Conservation (phyloP, 2,888 invertebrate species). For the Tholera decimalis region DNA sequence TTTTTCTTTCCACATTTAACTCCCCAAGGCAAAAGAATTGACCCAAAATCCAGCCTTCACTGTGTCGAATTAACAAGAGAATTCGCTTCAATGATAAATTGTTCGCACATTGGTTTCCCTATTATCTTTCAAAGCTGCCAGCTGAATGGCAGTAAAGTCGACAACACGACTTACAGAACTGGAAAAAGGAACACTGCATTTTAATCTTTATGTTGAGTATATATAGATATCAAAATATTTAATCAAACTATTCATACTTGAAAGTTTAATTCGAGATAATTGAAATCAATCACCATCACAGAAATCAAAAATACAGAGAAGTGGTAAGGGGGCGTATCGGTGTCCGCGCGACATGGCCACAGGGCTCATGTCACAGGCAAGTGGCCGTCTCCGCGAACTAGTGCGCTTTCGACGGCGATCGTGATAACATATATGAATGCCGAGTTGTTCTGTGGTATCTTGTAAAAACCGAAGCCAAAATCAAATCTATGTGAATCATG, state of each 20-base stretch:
- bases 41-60: conserved; percentile 78
- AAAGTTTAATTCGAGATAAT: background rate
- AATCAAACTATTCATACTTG: conserved; percentile 1
- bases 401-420: no score
- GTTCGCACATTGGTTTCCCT: conserved; percentile 75
- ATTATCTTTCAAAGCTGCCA: conserved; percentile 65
- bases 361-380: no score
- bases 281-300: background rate
- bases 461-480: no score
- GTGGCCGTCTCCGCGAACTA: no score
- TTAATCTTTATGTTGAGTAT: conserved; percentile 8
- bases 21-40: conserved; percentile 74
- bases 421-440: no score
- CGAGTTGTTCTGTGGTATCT: no score
- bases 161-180: conserved; percentile 22
- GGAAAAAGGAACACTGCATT: conserved; percentile 32
- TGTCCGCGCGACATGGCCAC: no score
- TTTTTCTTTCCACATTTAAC: conserved; percentile 74
- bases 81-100: conserved; percentile 83
- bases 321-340: no score
- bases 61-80: conserved; percentile 88
- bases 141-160: conserved; percentile 46
- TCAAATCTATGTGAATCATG: no score
- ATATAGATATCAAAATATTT: conserved; percentile 45
- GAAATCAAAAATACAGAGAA: no score